Conservation (phyloP, 2,888 invertebrate species). For the Drosophila borealis region DNA sequence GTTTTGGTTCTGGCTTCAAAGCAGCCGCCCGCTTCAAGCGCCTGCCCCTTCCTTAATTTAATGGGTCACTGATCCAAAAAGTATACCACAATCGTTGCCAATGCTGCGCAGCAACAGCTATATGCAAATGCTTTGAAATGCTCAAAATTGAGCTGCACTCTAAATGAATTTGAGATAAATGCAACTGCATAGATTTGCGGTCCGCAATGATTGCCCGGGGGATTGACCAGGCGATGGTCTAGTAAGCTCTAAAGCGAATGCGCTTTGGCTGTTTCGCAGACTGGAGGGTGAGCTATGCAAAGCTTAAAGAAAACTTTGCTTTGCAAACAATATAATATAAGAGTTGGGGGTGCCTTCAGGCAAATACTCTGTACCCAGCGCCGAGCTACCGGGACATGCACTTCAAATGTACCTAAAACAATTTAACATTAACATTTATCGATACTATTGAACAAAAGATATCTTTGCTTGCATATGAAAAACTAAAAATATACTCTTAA, state of each 20-base stretch:
- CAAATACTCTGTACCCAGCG: too few species aligned
- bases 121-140: constrained; percentile 45
- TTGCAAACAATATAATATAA: neutral
- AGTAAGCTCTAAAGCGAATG: constrained; percentile 16
- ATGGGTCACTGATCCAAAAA: constrained; percentile 20
- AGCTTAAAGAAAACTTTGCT: neutral
- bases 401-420: too few species aligned
- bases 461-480: too few species aligned
- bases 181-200: constrained; percentile 39
- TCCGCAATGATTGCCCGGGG: constrained; percentile 32
- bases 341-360: too few species aligned
- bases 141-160: constrained; percentile 41
- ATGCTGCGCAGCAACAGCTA: constrained; percentile 3
- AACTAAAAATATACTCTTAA: too few species aligned
- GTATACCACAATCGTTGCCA: constrained; percentile 14
- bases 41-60: neutral
- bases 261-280: neutral
- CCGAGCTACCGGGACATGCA: too few species aligned
- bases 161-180: constrained; percentile 20
- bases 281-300: neutral
- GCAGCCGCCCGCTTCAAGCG: neutral
- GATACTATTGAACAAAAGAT: too few species aligned
- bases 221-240: constrained; percentile 12
- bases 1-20: constrained; percentile 15
- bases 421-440: too few species aligned